Evolutionary conservation across 2,797 vertebrate species (phyloP).

Genomic region (Champsocephalus gunnari): DNA sequence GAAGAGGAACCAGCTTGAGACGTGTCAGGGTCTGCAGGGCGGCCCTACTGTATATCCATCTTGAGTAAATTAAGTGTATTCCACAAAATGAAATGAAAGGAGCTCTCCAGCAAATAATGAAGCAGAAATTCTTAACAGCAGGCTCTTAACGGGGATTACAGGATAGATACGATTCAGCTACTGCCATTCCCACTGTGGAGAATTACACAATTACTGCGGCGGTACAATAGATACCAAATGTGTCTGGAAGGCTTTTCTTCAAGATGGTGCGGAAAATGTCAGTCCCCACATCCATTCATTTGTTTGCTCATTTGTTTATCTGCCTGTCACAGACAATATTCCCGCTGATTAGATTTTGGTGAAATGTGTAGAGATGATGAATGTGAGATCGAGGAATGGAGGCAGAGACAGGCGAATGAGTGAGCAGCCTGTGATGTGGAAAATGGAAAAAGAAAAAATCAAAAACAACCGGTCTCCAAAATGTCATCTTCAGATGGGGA

Average conservation of each 20-base stretch:
- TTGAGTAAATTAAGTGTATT: slow-evolving; percentile 23
- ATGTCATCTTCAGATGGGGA: slow-evolving; percentile 9
- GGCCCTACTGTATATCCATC: slow-evolving; percentile 10
- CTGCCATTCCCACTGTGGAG: slow-evolving; percentile 17
- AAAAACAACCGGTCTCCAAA: slow-evolving; percentile 19
- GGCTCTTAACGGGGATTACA: slow-evolving; percentile 37
- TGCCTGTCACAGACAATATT: slow-evolving; percentile 47
- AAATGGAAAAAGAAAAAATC: slow-evolving; percentile 53
- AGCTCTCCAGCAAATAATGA: slow-evolving; percentile 30
- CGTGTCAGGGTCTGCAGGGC: slow-evolving; percentile 1
- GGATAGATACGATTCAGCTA: slow-evolving; percentile 37
- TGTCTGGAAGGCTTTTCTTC: slow-evolving; percentile 19
- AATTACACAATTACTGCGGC: slow-evolving; percentile 33
- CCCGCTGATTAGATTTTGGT: slow-evolving; percentile 52
- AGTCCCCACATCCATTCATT: slow-evolving; percentile 28
- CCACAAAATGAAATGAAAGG: slow-evolving; percentile 31
- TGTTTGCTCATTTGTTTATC: slow-evolving; percentile 48
- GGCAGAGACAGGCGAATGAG: slow-evolving; percentile 22
- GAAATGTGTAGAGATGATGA: slow-evolving; percentile 46
- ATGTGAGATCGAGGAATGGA: slow-evolving; percentile 30
- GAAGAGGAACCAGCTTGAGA: slow-evolving; percentile 23
- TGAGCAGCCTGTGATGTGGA: slow-evolving; percentile 57
- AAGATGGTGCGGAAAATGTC: slow-evolving; percentile 29
- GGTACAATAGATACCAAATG: slow-evolving; percentile 26
- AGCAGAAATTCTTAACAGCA: slow-evolving; percentile 25